Evolutionary conservation across 1,140 invertebrate genomes (phyloP), one percentile per base, ranked within the genome.

Genomic region (Camponotus vicinus): DNA sequence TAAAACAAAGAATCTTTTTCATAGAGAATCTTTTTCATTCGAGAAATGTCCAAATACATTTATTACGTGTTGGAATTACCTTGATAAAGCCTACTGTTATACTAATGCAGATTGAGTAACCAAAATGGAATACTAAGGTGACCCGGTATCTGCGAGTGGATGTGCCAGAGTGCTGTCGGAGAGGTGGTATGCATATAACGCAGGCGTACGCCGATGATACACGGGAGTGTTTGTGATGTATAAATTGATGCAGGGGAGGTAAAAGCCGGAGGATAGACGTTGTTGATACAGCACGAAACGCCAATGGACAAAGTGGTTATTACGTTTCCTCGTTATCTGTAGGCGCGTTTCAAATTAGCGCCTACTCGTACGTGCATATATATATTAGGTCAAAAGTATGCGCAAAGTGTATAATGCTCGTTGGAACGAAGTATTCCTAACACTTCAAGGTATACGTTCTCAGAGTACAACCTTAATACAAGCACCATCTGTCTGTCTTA

Each of bases 261-360:
- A 86, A 75, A 71, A 75, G 69, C 63, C 18, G 49, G 66, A 37
- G 27, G 83, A 76, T 82, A 88, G 61, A 49, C 86, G 40, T 71
- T 71, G 86, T 87, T 77, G 82, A 70, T 87, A 61, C 55, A 57
- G 55, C 66, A 76, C 52, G 78, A 67, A 77, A 86, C 32, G 40
- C 70, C 73, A 64, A 52, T 57, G 70, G 77, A 89, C 88, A 89
- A 86, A 89, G 88, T 89, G 85, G 88, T 88, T 86, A 83, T 89
- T 89, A 89, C 78, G 73, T 83, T 89, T 75, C 55, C 88, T 89
- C 88, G 88, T 89, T 89, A 89, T 83, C 85, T 86, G 66, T 64
- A 70, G 55, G 76, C 55, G 87, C 71, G 85, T 89, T 89, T 89
- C 70, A 84, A 89, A 78, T n/a, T 27, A 27, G 21, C 77, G 75